Percentiles rank a stretch among this genome's conserved stretches.
These are phyloP conservation scores for Drosophila arizonae DNA, from an alignment of 1,140 invertebrate species.

Conservation along the genomic window DNA sequence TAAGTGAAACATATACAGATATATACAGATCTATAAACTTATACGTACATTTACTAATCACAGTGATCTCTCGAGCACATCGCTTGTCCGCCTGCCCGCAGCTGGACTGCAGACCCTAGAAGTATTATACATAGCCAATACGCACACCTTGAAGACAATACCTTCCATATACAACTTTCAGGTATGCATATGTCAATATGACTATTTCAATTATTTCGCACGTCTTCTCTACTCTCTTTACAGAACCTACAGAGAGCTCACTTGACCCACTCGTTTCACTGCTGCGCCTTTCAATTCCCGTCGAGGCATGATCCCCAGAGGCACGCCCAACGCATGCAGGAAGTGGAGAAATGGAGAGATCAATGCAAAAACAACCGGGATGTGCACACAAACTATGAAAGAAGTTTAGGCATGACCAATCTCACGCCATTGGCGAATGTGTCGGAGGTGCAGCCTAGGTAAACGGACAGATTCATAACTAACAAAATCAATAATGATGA, in stretches of 20 bases:
- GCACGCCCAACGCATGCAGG: constrained; percentile 85
- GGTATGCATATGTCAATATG: constrained; percentile 58
- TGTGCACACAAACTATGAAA: constrained; percentile 1
- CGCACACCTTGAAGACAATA: constrained; percentile 89
- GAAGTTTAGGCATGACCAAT: background rate
- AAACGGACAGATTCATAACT: background rate
- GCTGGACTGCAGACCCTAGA: constrained; percentile 89
- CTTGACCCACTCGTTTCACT: constrained; percentile 94
- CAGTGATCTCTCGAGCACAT: constrained; percentile 90
- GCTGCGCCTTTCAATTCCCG: constrained; percentile 94
- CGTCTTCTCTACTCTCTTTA: background rate
- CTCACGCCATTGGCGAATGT: background rate
- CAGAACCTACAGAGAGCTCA: constrained; percentile 84
- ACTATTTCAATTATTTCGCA: no score
- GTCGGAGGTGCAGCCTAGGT: background rate
- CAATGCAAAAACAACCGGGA: constrained; percentile 48
- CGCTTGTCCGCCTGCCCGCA: constrained; percentile 88
- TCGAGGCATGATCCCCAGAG: constrained; percentile 88
- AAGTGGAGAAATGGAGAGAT: constrained; percentile 83
- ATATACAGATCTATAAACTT: background rate
- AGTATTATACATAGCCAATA: constrained; percentile 88
- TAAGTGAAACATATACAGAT: constrained; percentile 83
- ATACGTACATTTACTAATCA: no score
- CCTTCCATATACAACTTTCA: constrained; percentile 92
- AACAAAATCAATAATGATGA: background rate